Base-by-base conservation (phyloP, 1,140 invertebrate species). In the Amphibalanus amphitrite region DNA sequence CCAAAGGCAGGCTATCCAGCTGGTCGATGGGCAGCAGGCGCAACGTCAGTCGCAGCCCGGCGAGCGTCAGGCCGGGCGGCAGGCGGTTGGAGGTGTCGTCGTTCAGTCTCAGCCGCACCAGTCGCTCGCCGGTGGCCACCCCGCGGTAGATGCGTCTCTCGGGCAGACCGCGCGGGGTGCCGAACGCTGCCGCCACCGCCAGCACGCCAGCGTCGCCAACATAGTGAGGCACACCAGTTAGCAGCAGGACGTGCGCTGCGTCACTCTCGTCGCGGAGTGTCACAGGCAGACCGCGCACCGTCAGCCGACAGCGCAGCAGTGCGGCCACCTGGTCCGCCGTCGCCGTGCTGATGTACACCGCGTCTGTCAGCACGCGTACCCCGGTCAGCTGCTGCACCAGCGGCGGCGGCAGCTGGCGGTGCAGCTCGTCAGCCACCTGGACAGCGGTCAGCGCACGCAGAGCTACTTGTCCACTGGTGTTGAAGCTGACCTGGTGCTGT, bases 91-190 rank as follows among this genome's bases (percentile, higher is more conserved):
- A n/a, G n/a, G n/a, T n/a, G 6, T 20, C 47, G 1, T 13, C 47
- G 6, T 20, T 13, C 47, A 59, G 47, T 13, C 47, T 76, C 29
- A 82, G 71, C 29, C 80, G 74, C 23, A 80, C 77, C 30, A 81
- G 76, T 23, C 81, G 75, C 74, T 82, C 80, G 25, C 81, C 80
- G n/a, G 81, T 81, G 74, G 81, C 80, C 17, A 81, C 78, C 3
- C 80, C 79, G 69, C 79, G 78, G 74, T 80, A 81, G 65, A 80
- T 76, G n/a, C 80, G 75, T n/a, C 80, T 75, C 72, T 82, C 81
- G 26, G 82, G 76, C 26, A 78, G 77, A 4, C 78, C 78, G 25
- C 79, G 76, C 25, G 79, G 77, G 29, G 78, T 78, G n/a, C 80
- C 80, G 73, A 79, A 80, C 26, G 78, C 77, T n/a, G 78, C 76